phyloP scores from a whole-genome alignment of 2,113 vertebrate genomes.

The Passer montanus region DNA sequence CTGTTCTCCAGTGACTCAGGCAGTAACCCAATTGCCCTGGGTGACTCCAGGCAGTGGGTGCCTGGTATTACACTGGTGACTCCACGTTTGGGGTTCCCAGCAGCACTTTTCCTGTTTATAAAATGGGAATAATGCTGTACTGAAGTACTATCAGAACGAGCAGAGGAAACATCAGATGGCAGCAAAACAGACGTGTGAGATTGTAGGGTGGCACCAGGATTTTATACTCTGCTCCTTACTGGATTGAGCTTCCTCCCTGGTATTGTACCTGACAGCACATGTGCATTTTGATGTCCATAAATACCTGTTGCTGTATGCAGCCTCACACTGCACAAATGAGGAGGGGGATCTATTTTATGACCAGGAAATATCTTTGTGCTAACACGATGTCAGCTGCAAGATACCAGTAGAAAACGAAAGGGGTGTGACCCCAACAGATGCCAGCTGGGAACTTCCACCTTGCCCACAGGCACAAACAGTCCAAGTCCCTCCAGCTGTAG shows the following conservation, averaged over 20 bases:
- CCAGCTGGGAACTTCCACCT: not conserved
- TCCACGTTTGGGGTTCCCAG: not conserved
- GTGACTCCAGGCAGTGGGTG: not conserved
- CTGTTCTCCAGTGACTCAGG: not conserved
- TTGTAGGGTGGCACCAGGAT: not conserved
- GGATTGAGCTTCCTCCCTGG: not conserved
- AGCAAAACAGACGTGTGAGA: accelerated
- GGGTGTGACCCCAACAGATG: not conserved
- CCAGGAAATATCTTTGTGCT: not conserved
- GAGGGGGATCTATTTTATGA: not conserved
- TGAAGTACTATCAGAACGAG: not conserved
- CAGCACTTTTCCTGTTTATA: not conserved
- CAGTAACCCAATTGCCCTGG: not conserved
- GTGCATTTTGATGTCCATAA: not conserved
- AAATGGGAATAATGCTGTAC: not conserved
- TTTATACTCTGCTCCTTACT: not conserved
- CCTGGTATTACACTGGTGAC: not conserved
- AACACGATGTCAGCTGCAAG: not conserved
- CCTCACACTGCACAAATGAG: not conserved
- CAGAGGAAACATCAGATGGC: not conserved
- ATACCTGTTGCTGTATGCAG: not conserved
- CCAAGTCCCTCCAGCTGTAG: not conserved
- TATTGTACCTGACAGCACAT: accelerated
- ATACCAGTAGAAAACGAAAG: not conserved
- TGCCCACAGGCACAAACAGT: not conserved